Percentiles rank a stretch among this genome's conserved stretches.
These are phyloP conservation scores for Yponomeuta malinellus DNA, from an alignment of 2,888 invertebrate genomes.

Conservation along the genomic window DNA sequence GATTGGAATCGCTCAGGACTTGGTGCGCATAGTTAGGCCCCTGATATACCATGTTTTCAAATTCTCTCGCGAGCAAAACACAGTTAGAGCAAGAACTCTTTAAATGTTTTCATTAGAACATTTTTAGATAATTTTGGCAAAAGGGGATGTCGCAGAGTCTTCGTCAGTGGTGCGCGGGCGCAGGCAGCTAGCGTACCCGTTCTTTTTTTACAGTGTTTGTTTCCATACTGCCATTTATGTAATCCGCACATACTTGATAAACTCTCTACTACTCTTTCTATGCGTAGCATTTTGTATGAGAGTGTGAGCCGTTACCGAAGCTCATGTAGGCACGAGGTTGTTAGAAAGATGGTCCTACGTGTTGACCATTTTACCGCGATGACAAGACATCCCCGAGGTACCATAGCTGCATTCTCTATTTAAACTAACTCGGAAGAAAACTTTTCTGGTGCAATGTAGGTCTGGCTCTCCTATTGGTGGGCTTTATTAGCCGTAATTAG, in stretches of 20 bases:
- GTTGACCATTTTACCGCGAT: not conserved
- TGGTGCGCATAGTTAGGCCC: too few species aligned
- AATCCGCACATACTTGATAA: not conserved
- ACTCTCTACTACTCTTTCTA: not conserved
- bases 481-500: not conserved
- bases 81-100: too few species aligned
- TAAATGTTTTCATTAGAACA: too few species aligned
- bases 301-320: not conserved
- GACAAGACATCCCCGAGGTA: not conserved
- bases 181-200: not conserved
- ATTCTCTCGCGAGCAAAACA: too few species aligned
- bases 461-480: constrained; percentile 1
- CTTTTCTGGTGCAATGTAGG: not conserved
- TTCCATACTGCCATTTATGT: not conserved
- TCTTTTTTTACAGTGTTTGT: not conserved
- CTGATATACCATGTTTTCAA: too few species aligned
- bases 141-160: not conserved
- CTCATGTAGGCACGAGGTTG: not conserved
- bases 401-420: not conserved
- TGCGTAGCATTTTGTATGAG: not conserved
- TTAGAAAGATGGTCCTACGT: not conserved
- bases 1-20: too few species aligned
- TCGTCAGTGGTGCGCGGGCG: not conserved
- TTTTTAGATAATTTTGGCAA: not conserved
- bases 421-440: not conserved